phyloP scores from a whole-genome alignment of 2,888 invertebrate genomes.

The Phortica magna region DNA sequence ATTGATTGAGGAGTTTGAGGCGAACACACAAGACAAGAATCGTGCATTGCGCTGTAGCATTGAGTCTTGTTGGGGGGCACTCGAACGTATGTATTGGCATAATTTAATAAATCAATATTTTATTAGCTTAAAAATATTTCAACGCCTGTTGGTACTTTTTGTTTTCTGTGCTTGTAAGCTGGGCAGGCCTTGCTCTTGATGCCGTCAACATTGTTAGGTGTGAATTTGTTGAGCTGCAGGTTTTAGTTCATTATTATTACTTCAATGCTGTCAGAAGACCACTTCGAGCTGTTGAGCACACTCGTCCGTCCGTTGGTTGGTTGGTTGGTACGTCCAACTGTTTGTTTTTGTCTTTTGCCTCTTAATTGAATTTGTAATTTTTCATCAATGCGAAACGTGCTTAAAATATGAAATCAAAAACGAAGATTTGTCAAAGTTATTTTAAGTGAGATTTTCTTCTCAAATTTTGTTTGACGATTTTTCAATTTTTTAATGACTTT shows the following conservation, averaged over 20 bases:
- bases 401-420: conserved; percentile 5
- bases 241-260: background rate
- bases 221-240: conserved; percentile 47
- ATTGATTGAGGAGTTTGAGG: background rate
- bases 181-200: conserved; percentile 14
- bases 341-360: conserved; percentile 21
- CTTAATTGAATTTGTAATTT: conserved; percentile 30
- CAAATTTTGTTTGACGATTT: background rate
- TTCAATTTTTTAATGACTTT: conserved; percentile 25
- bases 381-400: conserved; percentile 33
- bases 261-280: too few species aligned
- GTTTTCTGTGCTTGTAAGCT: too few species aligned
- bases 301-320: background rate
- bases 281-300: background rate
- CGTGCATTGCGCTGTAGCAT: conserved; percentile 10
- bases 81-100: conserved; percentile 44
- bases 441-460: background rate
- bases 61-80: conserved; percentile 12
- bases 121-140: conserved; percentile 61
- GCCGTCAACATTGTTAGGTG: conserved; percentile 44
- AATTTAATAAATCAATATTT: conserved; percentile 71
- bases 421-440: conserved; percentile 4
- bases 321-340: background rate
- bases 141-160: conserved; percentile 28
- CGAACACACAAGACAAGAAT: background rate